Base-by-base conservation (phyloP, 2,797 vertebrate genomes). In the Natrix natrix region DNA sequence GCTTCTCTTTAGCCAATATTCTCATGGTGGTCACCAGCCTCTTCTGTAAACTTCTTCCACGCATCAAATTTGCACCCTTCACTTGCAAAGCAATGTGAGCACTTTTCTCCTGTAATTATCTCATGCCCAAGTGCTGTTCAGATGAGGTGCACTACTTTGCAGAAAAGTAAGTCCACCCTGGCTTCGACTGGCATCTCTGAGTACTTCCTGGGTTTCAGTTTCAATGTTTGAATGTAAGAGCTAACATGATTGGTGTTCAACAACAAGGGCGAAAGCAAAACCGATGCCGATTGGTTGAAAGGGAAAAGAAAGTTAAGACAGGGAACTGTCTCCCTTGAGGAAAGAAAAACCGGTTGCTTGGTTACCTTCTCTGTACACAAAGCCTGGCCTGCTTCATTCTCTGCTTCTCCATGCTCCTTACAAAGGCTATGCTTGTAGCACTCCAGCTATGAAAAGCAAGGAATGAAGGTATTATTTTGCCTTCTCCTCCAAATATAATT, bases 321-420 rank as follows among this genome's bases (percentile, higher is more conserved):
- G 17, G 32, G 43, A n/a, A 57, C 13, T 56, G n/a, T 32, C 43
- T 69, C 20, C 28, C 5, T 16, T n/a, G 37, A 17, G 32, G 87
- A 56, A 24, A 66, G 5, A 20, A 14, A 61, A 26, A 28, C 28
- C 57, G 22, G 93, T 94, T 93, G 92, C 93, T 94, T 86, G 90
- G 93, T 32, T 59, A 92, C 92, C 0, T n/a, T 56, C 55, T 22
- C 48, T 22, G 12, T n/a, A 93, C 43, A 91, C 87, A 74, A 78
- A 91, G 60, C 1, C 22, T 22, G 28, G 26, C 56, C 4, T 54
- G 63, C 52, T 91, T 57, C 28, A 56, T 48, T n/a, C 20, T 59
- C n/a, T 59, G 63, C 60, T 28, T 56, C 52, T 54, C 55, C 32
- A 3, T 52, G 48, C 48, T 91, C 16, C 37, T 13, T 24, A 11